These are phyloP conservation scores for Haliclona indistincta DNA, from an alignment of 37 sponge, comb jelly and placozoan genomes.

Conservation along the genomic window DNA sequence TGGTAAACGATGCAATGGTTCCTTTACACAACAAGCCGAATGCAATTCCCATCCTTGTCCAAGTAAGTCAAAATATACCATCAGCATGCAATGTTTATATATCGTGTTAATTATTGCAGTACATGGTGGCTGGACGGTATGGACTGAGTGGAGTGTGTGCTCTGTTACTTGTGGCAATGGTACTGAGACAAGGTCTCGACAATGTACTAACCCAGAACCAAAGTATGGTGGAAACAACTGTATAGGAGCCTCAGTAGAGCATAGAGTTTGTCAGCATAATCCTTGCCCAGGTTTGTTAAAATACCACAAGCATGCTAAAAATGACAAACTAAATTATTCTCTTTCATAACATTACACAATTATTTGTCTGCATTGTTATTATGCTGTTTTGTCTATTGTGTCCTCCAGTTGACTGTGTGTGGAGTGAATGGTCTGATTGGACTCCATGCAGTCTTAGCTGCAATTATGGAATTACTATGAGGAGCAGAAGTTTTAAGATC, in stretches of 20 bases:
- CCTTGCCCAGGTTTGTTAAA: not conserved
- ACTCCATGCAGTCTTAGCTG: slow-evolving; percentile 52
- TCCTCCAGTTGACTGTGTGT: slow-evolving; percentile 49
- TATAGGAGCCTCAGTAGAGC: slow-evolving; percentile 32
- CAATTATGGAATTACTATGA: slow-evolving; percentile 32
- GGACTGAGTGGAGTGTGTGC: slow-evolving; percentile 68
- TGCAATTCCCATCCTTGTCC: slow-evolving; percentile 64
- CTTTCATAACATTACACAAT: too few relatives aligned
- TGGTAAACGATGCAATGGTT: slow-evolving; percentile 38
- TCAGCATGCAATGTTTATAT: too few relatives aligned
- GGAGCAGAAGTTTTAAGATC: slow-evolving; percentile 26
- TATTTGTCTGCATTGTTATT: too few relatives aligned
- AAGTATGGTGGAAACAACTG: slow-evolving; percentile 54
- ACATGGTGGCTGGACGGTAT: slow-evolving; percentile 59
- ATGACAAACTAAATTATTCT: not conserved
- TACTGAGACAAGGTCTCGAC: slow-evolving; percentile 19
- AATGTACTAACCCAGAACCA: slow-evolving; percentile 55
- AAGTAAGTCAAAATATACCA: slow-evolving; percentile 62
- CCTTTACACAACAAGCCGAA: not conserved
- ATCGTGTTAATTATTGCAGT: slow-evolving; percentile 48
- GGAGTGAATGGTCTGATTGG: slow-evolving; percentile 78
- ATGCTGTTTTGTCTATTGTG: too few relatives aligned
- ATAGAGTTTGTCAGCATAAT: slow-evolving; percentile 10
- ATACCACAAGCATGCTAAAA: not conserved
- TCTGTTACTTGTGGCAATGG: slow-evolving; percentile 61